phyloP scores from a whole-genome alignment of 1,140 invertebrate genomes.

The Cyphomyrmex costatus region DNA sequence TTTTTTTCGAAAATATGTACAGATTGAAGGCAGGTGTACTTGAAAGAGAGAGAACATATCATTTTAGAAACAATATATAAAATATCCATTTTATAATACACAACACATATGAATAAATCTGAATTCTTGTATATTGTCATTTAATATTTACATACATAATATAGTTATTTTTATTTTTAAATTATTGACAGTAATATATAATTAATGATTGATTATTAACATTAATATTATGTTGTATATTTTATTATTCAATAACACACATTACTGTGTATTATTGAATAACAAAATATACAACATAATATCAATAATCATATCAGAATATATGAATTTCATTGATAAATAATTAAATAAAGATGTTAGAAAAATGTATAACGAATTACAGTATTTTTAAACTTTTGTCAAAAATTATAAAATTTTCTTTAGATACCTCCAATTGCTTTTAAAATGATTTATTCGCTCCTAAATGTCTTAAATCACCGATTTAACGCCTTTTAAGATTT shows the following conservation, averaged over 20 bases:
- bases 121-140: not conserved
- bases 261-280: not conserved
- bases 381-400: not conserved
- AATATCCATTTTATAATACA: not conserved
- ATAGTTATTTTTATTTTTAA: not conserved
- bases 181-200: not conserved
- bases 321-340: not conserved
- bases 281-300: too few species aligned
- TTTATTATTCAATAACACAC: not conserved
- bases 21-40: constrained; percentile 53
- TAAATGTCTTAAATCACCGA: constrained; percentile 3
- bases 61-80: constrained; percentile 57
- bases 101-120: not conserved
- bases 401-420: constrained; percentile 3
- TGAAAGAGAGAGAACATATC: constrained; percentile 47
- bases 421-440: constrained; percentile 20
- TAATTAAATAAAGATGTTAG: not conserved
- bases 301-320: constrained; percentile 6
- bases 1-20: constrained; percentile 45
- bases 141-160: constrained; percentile 5
- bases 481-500: constrained; percentile 21
- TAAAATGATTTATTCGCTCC: constrained; percentile 48
- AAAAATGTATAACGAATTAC: not conserved
- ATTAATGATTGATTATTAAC: not conserved
- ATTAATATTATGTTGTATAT: not conserved